A percentile compares a stretch with the other conserved stretches of the same genome.
phyloP scores from a whole-genome alignment of 1,140 invertebrate genomes.

The Popillia japonica region DNA sequence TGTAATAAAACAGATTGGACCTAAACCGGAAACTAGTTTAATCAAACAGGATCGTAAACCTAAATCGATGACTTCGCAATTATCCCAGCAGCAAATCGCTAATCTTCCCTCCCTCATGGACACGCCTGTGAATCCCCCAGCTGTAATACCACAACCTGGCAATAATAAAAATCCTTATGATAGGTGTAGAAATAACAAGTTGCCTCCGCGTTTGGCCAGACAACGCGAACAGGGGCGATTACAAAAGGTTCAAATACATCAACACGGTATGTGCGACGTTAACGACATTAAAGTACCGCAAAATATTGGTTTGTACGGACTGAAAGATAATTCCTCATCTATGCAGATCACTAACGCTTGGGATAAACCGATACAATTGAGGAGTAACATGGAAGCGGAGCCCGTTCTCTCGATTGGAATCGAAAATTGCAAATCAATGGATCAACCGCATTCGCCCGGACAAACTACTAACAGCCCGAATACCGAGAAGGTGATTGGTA shows the following conservation, averaged over 20 bases:
- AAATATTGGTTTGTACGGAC: slow-evolving; percentile 55
- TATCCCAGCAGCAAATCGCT: slow-evolving; percentile 64
- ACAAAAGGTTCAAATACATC: slow-evolving; percentile 60
- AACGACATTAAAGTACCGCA: slow-evolving; percentile 62
- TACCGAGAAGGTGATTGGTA: slow-evolving; percentile 54
- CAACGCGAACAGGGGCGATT: slow-evolving; percentile 68
- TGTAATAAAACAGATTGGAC: slow-evolving; percentile 51
- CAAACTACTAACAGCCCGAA: slow-evolving; percentile 69
- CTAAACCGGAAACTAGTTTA: slow-evolving; percentile 58
- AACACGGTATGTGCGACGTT: slow-evolving; percentile 57
- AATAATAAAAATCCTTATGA: slow-evolving; percentile 66
- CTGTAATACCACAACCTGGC: slow-evolving; percentile 58
- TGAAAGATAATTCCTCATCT: slow-evolving; percentile 64
- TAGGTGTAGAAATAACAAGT: slow-evolving; percentile 62
- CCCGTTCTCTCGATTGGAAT: slow-evolving; percentile 58
- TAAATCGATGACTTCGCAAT: slow-evolving; percentile 54
- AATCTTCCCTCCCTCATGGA: slow-evolving; percentile 65
- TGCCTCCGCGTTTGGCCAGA: slow-evolving; percentile 84
- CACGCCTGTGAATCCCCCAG: slow-evolving; percentile 63
- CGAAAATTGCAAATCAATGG: slow-evolving; percentile 59
- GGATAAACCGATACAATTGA: slow-evolving; percentile 81
- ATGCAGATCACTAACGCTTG: slow-evolving; percentile 81
- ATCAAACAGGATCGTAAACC: slow-evolving; percentile 53
- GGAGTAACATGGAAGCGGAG: slow-evolving; percentile 58
- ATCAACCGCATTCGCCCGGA: slow-evolving; percentile 61